phyloP scores from a whole-genome alignment of 2,888 invertebrate genomes.

The Tachina lurida region DNA sequence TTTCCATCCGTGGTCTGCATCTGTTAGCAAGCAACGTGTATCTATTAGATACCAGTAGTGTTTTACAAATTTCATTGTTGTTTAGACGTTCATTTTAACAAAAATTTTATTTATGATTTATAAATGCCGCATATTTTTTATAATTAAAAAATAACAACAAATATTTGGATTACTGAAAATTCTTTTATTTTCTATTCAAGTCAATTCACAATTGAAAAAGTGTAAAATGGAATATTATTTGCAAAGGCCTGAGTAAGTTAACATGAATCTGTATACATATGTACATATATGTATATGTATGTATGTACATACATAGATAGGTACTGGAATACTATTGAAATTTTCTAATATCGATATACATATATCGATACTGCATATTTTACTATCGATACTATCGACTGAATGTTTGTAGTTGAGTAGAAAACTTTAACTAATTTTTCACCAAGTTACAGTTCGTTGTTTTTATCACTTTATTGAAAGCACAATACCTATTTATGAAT shows the following conservation, averaged over 20 bases:
- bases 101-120: conserved; percentile 30
- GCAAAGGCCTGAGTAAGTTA: conserved; percentile 56
- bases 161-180: background rate
- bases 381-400: too few species aligned
- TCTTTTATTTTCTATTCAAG: background rate
- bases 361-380: too few species aligned
- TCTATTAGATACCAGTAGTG: conserved; percentile 60
- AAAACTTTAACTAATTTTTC: too few species aligned
- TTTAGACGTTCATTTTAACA: conserved; percentile 13
- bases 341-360: too few species aligned
- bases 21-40: conserved; percentile 57
- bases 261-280: background rate
- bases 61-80: conserved; percentile 19
- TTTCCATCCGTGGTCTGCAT: too few species aligned
- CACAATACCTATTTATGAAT: too few species aligned
- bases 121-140: conserved; percentile 41
- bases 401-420: too few species aligned
- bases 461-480: too few species aligned
- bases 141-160: background rate
- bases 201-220: background rate
- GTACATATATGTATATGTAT: background rate
- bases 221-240: conserved; percentile 52
- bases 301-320: background rate
- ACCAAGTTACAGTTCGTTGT: too few species aligned
- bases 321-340: too few species aligned